A percentile compares a stretch with the other conserved stretches of the same genome.
These are phyloP conservation scores for Solenopsis invicta DNA, from an alignment of 1,140 invertebrate species.

Conservation along the genomic window DNA sequence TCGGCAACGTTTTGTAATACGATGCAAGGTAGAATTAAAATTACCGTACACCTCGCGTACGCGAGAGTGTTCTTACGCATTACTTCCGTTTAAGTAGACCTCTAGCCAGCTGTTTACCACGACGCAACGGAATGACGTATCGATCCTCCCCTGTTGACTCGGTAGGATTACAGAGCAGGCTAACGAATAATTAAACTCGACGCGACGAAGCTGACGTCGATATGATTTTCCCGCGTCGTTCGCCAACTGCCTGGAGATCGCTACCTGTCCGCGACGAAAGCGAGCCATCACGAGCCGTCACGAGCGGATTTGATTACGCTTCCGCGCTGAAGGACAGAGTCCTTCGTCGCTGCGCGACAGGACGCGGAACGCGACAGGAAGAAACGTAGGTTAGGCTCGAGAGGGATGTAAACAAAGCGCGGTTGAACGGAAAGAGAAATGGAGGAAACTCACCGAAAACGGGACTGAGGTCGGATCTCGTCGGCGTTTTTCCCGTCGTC, in stretches of 20 bases:
- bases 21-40: constrained; percentile 56
- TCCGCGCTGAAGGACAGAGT: no score
- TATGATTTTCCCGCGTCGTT: constrained; percentile 11
- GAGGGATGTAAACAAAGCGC: no score
- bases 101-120: constrained; percentile 43
- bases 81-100: constrained; percentile 48
- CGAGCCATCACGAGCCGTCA: no score
- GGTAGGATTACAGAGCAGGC: constrained; percentile 18
- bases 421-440: not conserved
- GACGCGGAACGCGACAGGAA: no score
- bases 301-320: no score
- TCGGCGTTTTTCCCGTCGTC: constrained; percentile 90
- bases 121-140: constrained; percentile 46
- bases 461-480: constrained; percentile 93
- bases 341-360: no score
- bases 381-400: no score
- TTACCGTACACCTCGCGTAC: constrained; percentile 37
- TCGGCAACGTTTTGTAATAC: not conserved
- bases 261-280: no score
- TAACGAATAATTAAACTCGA: constrained; percentile 58
- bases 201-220: constrained; percentile 49
- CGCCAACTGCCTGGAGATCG: not conserved
- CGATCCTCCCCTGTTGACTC: constrained; percentile 47
- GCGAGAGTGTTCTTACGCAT: constrained; percentile 17
- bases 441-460: constrained; percentile 91